Evolutionary conservation across 2,888 invertebrate genomes (phyloP).

Genomic region (Choristoneura rosaceana): DNA sequence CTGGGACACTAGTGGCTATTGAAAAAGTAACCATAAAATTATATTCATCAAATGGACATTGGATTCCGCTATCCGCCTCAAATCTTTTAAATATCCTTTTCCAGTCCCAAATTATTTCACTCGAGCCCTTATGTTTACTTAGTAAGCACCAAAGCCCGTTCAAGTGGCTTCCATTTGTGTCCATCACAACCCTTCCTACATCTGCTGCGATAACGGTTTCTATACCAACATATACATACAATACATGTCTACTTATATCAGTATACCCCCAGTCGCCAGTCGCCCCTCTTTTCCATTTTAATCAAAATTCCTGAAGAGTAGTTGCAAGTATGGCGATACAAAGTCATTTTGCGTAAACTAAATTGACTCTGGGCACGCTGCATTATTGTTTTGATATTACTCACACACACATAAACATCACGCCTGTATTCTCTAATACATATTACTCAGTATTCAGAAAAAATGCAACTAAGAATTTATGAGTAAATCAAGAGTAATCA

Average conservation of each 20-base stretch:
- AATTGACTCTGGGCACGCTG: slow-evolving; percentile 22
- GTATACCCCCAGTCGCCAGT: slow-evolving; percentile 17
- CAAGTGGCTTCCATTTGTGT: slow-evolving; percentile 80
- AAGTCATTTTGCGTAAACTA: slow-evolving; percentile 24
- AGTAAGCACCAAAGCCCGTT: slow-evolving; percentile 71
- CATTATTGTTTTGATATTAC: slow-evolving; percentile 2
- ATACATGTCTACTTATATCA: slow-evolving; percentile 39
- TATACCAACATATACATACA: slow-evolving; percentile 31
- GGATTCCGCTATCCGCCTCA: slow-evolving; percentile 1
- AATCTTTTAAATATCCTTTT: slow-evolving; percentile 27
- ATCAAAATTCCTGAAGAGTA: slow-evolving; percentile 45
- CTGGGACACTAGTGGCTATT: too few relatives aligned
- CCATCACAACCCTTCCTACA: slow-evolving; percentile 74
- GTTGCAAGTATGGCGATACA: slow-evolving; percentile 22
- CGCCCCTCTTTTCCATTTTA: slow-evolving; percentile 52
- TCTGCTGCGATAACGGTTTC: slow-evolving; percentile 66
- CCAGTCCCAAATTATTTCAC: slow-evolving; percentile 29
- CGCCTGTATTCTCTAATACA: too few relatives aligned
- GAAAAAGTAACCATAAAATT: background rate
- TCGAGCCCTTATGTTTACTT: slow-evolving; percentile 69
- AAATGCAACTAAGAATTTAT: slow-evolving; percentile 1
- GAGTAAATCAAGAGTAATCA: background rate
- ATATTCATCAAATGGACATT: background rate
- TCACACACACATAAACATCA: too few relatives aligned
- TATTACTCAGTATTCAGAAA: background rate